A percentile compares a stretch with the other conserved stretches of the same genome.
Evolutionary conservation across 2,113 vertebrate species (phyloP).

Genomic region (Otus sunia): DNA sequence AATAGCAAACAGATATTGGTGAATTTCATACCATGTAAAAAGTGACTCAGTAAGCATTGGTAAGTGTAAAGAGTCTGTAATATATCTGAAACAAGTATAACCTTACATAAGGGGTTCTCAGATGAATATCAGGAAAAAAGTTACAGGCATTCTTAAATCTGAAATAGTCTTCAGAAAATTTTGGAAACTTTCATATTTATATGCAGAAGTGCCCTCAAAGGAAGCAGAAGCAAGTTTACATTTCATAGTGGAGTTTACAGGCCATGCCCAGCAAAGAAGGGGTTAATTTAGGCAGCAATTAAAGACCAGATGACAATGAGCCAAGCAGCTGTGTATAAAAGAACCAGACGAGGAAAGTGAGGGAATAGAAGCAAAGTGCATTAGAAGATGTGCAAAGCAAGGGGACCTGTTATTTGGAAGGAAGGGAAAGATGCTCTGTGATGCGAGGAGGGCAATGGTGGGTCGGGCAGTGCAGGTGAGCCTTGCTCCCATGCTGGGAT

Average conservation of each 20-base stretch:
- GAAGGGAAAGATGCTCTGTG: background rate
- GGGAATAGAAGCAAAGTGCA: background rate
- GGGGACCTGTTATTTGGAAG: background rate
- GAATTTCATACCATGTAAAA: background rate
- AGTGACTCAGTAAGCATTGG: background rate
- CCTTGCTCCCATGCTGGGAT: fast-evolving
- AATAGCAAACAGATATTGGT: background rate
- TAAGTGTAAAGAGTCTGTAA: background rate
- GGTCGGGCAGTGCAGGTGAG: background rate
- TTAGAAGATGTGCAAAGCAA: background rate
- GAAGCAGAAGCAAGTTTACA: background rate
- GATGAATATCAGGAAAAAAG: background rate
- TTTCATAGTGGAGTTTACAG: background rate
- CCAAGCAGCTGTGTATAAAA: background rate
- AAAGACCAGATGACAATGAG: background rate
- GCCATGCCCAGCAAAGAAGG: background rate
- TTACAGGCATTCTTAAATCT: background rate
- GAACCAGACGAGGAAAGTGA: background rate
- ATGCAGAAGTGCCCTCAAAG: background rate
- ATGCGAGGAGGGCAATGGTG: background rate
- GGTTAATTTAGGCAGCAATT: background rate
- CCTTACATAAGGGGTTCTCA: background rate
- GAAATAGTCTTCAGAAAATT: background rate
- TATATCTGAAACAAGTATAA: background rate
- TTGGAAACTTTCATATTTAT: background rate